Base-by-base conservation (phyloP, 2,113 vertebrate species). In the Paratilapia polleni region DNA sequence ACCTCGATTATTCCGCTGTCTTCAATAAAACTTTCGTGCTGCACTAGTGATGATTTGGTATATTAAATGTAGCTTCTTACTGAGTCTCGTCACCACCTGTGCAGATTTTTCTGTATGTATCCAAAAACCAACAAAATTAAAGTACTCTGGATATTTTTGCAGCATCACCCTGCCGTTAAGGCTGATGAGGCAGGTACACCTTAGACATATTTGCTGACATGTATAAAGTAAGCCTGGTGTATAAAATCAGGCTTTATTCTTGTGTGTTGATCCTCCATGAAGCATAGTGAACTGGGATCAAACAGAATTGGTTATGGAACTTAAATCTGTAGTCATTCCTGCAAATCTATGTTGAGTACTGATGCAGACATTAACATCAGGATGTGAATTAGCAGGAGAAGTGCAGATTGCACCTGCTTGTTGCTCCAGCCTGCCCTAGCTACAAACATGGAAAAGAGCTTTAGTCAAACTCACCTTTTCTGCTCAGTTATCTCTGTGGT, bases 401-500 rank as follows among this genome's bases (percentile, higher is more conserved):
- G 66, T 36, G 24, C 43, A 82, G 34, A 78, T 14, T 43, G 22
- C 54, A 56, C 56, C 58, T 61, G 28, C 57, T 63, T 36, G 38
- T 36, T 52, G 66, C 77, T 80, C 22, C 61, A 11, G 28, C 17
- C 43, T 73, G 9, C 24, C 41, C n/a, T 58, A 15, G 58, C 59
- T 28, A 34, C 24, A 49, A 36, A 64, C 61, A 56, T 17, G 52
- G 4, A 43, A 61, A 78, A 74, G 38, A 38, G 59, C 63, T 81
- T 77, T 2, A 74, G 70, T 80, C 77, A 87, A 77, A 41, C 70
- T 74, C 77, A 81, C 85, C 66, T 87, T 85, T 62, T 82, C 77
- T 77, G 66, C 77, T 80, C 81, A 66, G 76, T 84, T 93, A 89
- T 83, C 80, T 86, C 79, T 26, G 34, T 31, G 36, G 61, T 24